Evolutionary conservation across 2,888 invertebrate species (phyloP), one percentile per base, ranked within the genome.

Genomic region (Meandrusa payeni): DNA sequence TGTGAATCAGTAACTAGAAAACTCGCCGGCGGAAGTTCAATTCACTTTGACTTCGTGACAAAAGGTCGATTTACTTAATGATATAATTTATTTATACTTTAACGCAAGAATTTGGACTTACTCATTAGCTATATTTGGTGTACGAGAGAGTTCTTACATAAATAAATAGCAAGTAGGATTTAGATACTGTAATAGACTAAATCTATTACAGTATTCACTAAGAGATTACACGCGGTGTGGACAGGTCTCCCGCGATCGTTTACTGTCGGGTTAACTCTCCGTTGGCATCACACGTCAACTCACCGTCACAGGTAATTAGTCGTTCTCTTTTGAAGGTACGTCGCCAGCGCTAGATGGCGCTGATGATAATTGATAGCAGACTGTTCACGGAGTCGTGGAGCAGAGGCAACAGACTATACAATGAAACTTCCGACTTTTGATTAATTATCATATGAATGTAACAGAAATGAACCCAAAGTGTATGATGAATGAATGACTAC

Each of bases 281-380:
- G 34, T 6, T 38, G 20, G 7, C 27, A 9, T 13, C 27, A 13
- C 20, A 28, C 11, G 9, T 12, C 17, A 11, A 24, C 23, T 24
- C 29, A 13, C 10, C 6, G 15, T 31, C 15, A n/a, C 15, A 7
- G 12, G 28, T 22, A 40, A 40, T 40, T 40, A 29, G 22, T 22
- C 13, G 9, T 13, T 22, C 13, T 6, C 10, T 13, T n/a, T 39
- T 15, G 12, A 31, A 5, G 31, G 7, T 6, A 6, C 29, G 9
- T 31, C 31, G 4, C 4, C 26, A 10, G 11, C 31, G 23, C 23
- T 40, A 40, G 39, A 40, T 40, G 39, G 23, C 24, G 31, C 22
- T 15, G 24, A 40, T 24, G 4, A 15, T 31, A 31, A 40, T 40
- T 15, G 10, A 9, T 24, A 3, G 6, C 9, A 7, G 6, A 6